phyloP scores from a whole-genome alignment of 92 coral and sea anemone genomes.

The Epizoanthus illoricatus region DNA sequence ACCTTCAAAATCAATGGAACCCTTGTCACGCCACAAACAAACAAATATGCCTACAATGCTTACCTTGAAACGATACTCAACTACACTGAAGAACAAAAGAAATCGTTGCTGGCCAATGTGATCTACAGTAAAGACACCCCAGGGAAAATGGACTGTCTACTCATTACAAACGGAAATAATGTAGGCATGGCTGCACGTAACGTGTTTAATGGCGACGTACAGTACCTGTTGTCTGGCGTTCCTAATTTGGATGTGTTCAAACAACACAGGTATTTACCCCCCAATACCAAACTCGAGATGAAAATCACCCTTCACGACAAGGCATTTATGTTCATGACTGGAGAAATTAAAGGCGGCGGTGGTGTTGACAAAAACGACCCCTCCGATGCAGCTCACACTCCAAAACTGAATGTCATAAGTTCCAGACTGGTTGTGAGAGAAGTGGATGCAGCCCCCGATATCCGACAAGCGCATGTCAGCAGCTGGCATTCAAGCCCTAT shows the following conservation, averaged over 20 bases:
- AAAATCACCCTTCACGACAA: too few relatives aligned
- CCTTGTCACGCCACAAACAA: too few relatives aligned
- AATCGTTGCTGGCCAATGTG: too few relatives aligned
- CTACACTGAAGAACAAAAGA: constrained; percentile 23
- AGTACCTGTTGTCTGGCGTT: too few relatives aligned
- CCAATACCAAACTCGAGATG: constrained; percentile 20
- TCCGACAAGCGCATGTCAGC: not conserved
- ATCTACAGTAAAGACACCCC: constrained; percentile 43
- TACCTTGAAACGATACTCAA: too few relatives aligned
- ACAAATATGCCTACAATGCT: too few relatives aligned
- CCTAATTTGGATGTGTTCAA: constrained; percentile 22
- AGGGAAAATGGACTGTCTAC: constrained; percentile 31
- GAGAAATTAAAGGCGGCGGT: too few relatives aligned
- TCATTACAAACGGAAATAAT: constrained; percentile 17
- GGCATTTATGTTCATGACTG: too few relatives aligned
- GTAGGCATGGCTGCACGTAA: not conserved
- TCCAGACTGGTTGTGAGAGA: not conserved
- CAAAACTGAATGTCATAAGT: not conserved
- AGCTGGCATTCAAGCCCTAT: not conserved
- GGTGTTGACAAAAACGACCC: too few relatives aligned
- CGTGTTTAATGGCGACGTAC: not conserved
- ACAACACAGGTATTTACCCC: constrained; percentile 17
- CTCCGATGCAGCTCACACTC: not conserved
- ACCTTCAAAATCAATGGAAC: constrained; percentile 42
- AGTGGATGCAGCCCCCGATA: not conserved